A percentile compares a stretch with the other conserved stretches of the same genome.
phyloP scores from a whole-genome alignment of 2,113 vertebrate species.

The Columba livia region DNA sequence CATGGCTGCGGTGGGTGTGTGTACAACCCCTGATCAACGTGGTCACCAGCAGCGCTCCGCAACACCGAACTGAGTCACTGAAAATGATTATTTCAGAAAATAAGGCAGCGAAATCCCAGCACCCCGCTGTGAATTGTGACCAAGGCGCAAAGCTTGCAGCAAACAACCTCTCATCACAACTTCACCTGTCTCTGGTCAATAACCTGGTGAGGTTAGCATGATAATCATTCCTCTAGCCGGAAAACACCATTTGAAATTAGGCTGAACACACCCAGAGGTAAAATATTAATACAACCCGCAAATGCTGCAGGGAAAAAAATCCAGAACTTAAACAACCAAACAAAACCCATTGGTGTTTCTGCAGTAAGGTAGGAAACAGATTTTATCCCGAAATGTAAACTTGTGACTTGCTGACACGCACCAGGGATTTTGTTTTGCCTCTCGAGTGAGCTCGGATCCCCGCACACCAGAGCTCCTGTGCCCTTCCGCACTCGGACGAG shows the following conservation, averaged over 20 bases:
- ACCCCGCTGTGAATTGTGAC: neutral
- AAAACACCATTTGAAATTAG: neutral
- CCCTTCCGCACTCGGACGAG: neutral
- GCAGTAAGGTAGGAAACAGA: neutral
- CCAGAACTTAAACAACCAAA: neutral
- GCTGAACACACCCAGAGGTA: neutral
- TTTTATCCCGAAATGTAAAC: neutral
- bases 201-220: neutral
- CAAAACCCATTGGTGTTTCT: neutral
- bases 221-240: neutral
- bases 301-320: fast-evolving
- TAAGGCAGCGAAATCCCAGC: neutral
- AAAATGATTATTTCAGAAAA: neutral
- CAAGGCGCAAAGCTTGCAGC: neutral
- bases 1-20: no score
- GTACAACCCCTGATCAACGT: no score
- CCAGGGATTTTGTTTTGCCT: neutral
- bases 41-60: fast-evolving
- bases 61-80: fast-evolving
- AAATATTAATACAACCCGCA: neutral
- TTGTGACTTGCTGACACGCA: neutral
- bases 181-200: neutral
- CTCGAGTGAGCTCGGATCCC: neutral
- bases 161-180: neutral
- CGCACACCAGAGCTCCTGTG: neutral